Evolutionary conservation across 2,888 invertebrate genomes (phyloP), one percentile per base, ranked within the genome.

Genomic region (Andrena bucephala): DNA sequence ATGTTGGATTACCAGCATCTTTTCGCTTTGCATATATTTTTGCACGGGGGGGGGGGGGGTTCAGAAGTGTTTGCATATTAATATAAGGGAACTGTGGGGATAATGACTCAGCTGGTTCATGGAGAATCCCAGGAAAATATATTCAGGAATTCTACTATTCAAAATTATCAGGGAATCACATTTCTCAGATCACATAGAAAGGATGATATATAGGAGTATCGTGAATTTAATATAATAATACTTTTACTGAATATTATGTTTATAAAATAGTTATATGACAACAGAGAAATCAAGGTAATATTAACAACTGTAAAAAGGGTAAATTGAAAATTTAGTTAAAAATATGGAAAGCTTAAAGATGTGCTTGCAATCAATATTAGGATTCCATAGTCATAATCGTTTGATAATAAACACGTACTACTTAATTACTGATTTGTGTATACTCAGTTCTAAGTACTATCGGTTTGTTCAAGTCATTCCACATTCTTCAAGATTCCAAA

Each of bases 161-260:
- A 31, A 24, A 36, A 29, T 8, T 13, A 33, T 59, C 13, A 24
- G 31, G 2, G 57, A 24, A 16, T 52, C 13, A 13, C 42, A 63
- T 29, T n/a, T 54, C 42, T n/a, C 2, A n/a, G 1, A 20, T 29
- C 42, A 29, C 24, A n/a, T 29, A n/a, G 31, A n/a, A 48, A 7
- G 42, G 20, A 4, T 57, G 20, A 69, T 16, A 24, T 13, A 54
- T 7, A 13, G 13, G 13, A 13, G 42, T 33, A 52, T 13, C 13
- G 52, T 50, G n/a, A 48, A 66, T 48, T 29, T 20, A 66, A 66
- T 66, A n/a, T 66, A 66, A 66, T 48, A 29, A 50, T 66, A 48
- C 48, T 66, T 66, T 66, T 50, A 52, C 52, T 24, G 50, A 67
- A 33, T 52, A 52, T 67, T 31, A 31, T 50, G 6, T 66, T 29